Base-by-base conservation (phyloP, 2,888 invertebrate species). In the Dendrolimus pini region DNA sequence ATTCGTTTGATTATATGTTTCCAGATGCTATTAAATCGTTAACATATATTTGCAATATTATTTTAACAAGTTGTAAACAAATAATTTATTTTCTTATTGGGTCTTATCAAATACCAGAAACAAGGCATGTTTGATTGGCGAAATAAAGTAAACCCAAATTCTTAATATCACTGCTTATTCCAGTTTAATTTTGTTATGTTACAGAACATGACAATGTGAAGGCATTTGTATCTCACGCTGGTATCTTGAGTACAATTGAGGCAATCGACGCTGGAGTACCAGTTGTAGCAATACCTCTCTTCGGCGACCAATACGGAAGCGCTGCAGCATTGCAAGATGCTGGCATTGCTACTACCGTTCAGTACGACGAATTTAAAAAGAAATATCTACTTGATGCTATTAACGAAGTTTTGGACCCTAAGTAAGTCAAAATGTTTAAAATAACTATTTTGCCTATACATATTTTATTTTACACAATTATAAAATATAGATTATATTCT, bases 291-390 rank as follows among this genome's bases (percentile, higher is more conserved):
- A 92, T 95, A 47, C 95, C 95, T 7, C 89, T 95, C 56, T 95
- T 93, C 68, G 95, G 94, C 1, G 94, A 95, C 72, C 95, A 95
- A 71, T 93, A 92, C 62, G 91, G 93, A 0, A 95, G 95, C 72
- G 93, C 93, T 0, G 91, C 91, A 54, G 92, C 92, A 0, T 75
- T 93, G 3, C 90, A 92, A 68, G 93, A 93, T 56, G 91, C 92
- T 9, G 93, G 93, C 7, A 82, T 93, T 7, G 94, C 93, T 1
- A 82, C 92, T 1, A 84, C 93, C 7, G 80, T 95, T 1, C 74
- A 91, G 53, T 93, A 93, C 64, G 77, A 91, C 55, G 85, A 93
- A 52, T 83, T 94, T 54, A 92, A 85, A n/a, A 92, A 92, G 65
- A 85, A 92, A 53, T 85, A 78, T 55, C 81, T 95, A 41, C 72